Percentiles rank a stretch among this genome's conserved stretches.
Evolutionary conservation across 2,888 invertebrate species (phyloP).

Genomic region (Dyspetes luteomarginatus): DNA sequence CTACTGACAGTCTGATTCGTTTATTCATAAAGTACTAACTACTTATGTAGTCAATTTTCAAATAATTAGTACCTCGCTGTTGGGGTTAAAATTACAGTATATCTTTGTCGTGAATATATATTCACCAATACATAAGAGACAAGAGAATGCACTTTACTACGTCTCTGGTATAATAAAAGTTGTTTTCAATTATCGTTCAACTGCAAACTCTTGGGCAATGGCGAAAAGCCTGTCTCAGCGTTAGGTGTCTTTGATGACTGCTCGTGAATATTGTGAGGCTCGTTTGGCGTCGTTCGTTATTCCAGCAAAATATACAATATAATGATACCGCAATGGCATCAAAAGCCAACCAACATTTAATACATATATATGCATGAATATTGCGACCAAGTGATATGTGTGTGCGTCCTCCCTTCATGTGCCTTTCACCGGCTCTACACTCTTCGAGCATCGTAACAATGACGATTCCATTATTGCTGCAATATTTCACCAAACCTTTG

Average conservation of each 20-base stretch:
- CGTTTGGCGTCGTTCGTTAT: slow-evolving; percentile 40
- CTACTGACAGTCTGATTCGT: too few relatives aligned
- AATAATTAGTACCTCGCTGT: too few relatives aligned
- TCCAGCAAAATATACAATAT: slow-evolving; percentile 39
- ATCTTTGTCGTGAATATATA: background rate
- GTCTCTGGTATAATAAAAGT: background rate
- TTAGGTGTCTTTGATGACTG: background rate
- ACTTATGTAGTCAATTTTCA: too few relatives aligned
- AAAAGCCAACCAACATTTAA: background rate
- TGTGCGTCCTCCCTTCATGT: slow-evolving; percentile 34
- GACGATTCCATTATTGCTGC: slow-evolving; percentile 22
- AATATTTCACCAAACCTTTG: background rate
- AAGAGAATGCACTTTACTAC: slow-evolving; percentile 7
- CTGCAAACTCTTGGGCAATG: slow-evolving; percentile 11
- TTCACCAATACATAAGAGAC: background rate
- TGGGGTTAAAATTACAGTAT: too few relatives aligned
- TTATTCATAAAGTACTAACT: too few relatives aligned
- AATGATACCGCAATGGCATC: slow-evolving; percentile 17
- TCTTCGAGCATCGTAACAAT: slow-evolving; percentile 50
- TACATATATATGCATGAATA: background rate
- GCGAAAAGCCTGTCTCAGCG: background rate
- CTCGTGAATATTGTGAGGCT: background rate
- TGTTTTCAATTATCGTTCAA: slow-evolving; percentile 11
- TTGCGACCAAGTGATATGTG: background rate
- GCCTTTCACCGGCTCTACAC: slow-evolving; percentile 57